phyloP scores from a whole-genome alignment of 2,797 vertebrate genomes.

The Tokudaia tokunoshimensis region DNA sequence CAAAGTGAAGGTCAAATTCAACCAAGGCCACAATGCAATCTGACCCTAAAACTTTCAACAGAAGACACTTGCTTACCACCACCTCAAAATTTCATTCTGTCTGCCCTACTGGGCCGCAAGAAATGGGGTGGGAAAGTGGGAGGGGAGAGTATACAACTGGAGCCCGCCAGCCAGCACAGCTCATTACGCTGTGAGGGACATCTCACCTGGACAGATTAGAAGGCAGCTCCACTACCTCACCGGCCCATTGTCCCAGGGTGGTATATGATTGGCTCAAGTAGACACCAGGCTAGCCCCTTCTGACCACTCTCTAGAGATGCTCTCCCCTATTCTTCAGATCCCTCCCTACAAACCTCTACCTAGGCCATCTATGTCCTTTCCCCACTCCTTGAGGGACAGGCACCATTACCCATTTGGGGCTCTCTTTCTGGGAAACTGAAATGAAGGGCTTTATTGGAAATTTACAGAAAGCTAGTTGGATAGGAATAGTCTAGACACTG shows the following conservation, averaged over 20 bases:
- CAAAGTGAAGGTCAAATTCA: background rate
- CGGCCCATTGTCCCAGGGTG: background rate
- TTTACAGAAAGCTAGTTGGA: background rate
- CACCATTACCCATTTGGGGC: background rate
- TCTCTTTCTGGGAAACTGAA: background rate
- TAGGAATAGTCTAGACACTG: background rate
- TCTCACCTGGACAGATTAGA: background rate
- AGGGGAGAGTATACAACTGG: accelerated
- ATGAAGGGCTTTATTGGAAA: background rate
- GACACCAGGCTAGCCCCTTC: background rate
- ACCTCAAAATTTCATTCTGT: background rate
- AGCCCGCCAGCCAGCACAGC: background rate
- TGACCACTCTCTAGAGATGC: background rate
- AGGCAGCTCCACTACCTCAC: background rate
- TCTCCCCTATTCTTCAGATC: background rate
- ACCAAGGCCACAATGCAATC: background rate
- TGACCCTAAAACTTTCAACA: background rate
- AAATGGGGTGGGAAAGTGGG: background rate
- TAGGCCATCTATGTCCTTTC: background rate
- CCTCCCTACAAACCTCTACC: background rate
- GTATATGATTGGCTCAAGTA: background rate
- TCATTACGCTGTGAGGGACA: too few relatives aligned
- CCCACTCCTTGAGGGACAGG: background rate
- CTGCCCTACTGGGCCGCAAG: background rate
- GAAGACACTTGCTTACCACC: background rate